Conservation (phyloP, 2,113 vertebrate species). For the Sardina pilchardus region DNA sequence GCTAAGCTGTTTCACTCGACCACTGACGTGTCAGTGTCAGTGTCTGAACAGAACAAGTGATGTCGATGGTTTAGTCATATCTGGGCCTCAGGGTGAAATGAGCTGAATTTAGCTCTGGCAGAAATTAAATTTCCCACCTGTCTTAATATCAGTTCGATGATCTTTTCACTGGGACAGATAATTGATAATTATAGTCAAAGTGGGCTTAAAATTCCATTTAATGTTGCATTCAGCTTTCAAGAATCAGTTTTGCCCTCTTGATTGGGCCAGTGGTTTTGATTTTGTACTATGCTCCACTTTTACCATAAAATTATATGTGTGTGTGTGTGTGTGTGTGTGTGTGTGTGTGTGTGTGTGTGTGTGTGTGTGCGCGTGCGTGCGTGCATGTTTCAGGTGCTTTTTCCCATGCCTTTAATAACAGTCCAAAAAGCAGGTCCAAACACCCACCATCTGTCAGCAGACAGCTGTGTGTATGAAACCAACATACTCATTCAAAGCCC, state of each 20-base stretch:
- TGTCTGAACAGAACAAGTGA: background rate
- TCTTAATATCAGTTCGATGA: background rate
- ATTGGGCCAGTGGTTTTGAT: background rate
- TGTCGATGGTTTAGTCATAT: background rate
- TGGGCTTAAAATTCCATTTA: background rate
- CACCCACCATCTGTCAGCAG: background rate
- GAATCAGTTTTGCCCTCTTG: background rate
- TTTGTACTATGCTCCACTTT: background rate
- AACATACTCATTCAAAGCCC: background rate
- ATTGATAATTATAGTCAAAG: background rate
- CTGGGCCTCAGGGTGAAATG: background rate
- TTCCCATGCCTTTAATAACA: slow-evolving; percentile 16
- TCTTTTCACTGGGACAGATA: background rate
- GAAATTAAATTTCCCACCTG: background rate
- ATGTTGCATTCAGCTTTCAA: background rate
- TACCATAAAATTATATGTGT: too few relatives aligned
- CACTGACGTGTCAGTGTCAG: background rate
- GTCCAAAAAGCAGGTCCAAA: background rate
- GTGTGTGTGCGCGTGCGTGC: background rate
- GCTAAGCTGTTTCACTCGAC: background rate
- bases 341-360: background rate
- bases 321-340: background rate
- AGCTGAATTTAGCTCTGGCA: background rate
- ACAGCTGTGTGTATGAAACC: slow-evolving; percentile 16
- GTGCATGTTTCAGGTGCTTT: background rate